Evolutionary conservation across 2,113 vertebrate genomes (phyloP).

Genomic region (Fukomys damarensis): DNA sequence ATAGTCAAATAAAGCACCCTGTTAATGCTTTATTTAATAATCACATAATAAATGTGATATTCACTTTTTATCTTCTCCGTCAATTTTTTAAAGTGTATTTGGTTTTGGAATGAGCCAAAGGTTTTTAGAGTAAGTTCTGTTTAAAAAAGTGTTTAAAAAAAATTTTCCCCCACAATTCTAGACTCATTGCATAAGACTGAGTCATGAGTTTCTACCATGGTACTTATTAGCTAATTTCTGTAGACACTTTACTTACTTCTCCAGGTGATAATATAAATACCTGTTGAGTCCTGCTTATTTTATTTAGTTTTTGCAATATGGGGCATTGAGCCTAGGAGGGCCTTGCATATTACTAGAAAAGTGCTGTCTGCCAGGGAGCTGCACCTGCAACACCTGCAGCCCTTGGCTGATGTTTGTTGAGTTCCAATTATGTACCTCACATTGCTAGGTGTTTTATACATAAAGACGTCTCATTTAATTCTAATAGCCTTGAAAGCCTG

Average conservation of each 20-base stretch:
- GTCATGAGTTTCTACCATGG: neutral
- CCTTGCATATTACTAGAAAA: too few species aligned
- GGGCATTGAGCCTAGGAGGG: neutral
- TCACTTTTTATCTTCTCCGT: neutral
- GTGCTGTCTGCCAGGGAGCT: neutral
- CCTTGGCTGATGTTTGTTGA: neutral
- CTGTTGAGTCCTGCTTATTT: neutral
- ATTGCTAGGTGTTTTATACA: neutral
- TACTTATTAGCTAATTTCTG: neutral
- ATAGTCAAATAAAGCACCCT: neutral
- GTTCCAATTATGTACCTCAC: neutral
- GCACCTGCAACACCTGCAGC: neutral
- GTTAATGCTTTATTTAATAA: neutral
- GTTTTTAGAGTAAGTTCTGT: neutral
- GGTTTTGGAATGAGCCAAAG: neutral
- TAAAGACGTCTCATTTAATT: neutral
- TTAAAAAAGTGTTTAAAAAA: neutral
- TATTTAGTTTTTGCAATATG: neutral
- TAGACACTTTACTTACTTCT: neutral
- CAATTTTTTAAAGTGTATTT: constrained; percentile 21
- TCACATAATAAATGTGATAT: neutral
- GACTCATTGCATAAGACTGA: neutral
- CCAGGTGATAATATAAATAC: neutral
- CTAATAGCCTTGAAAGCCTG: neutral
- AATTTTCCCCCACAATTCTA: neutral